Conservation (phyloP, 2,888 invertebrate genomes). For the Stenolophus ochropezus region DNA sequence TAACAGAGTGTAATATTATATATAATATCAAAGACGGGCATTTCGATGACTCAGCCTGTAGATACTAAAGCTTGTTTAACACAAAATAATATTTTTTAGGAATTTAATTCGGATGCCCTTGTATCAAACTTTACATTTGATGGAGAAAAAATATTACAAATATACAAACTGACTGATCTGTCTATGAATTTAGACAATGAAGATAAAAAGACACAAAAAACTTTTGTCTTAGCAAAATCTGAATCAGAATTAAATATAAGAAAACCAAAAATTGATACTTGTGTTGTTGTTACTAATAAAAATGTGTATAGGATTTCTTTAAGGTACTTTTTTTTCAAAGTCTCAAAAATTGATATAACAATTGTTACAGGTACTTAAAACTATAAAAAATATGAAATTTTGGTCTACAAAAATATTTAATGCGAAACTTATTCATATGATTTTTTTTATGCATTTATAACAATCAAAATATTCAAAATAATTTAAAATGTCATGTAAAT, state of each 20-base stretch:
- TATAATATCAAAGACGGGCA: too few species aligned
- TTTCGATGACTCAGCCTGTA: too few species aligned
- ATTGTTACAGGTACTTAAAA: too few species aligned
- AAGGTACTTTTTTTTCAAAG: constrained; percentile 73
- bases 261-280: constrained; percentile 75
- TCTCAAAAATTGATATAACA: too few species aligned
- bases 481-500: too few species aligned
- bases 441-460: too few species aligned
- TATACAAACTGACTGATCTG: constrained; percentile 74
- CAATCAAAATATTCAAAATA: too few species aligned
- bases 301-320: constrained; percentile 78
- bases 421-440: too few species aligned
- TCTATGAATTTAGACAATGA: constrained; percentile 67
- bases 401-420: too few species aligned
- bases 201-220: constrained; percentile 68
- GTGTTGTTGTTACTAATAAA: constrained; percentile 77
- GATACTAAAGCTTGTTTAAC: constrained; percentile 52
- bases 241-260: constrained; percentile 73
- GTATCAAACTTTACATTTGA: constrained; percentile 76
- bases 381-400: too few species aligned
- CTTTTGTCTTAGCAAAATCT: constrained; percentile 72
- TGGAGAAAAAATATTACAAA: constrained; percentile 73
- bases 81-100: constrained; percentile 69
- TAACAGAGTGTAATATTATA: neutral
- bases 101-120: constrained; percentile 77